phyloP scores from a whole-genome alignment of 2,888 invertebrate genomes.

The Coenonympha glycerion region DNA sequence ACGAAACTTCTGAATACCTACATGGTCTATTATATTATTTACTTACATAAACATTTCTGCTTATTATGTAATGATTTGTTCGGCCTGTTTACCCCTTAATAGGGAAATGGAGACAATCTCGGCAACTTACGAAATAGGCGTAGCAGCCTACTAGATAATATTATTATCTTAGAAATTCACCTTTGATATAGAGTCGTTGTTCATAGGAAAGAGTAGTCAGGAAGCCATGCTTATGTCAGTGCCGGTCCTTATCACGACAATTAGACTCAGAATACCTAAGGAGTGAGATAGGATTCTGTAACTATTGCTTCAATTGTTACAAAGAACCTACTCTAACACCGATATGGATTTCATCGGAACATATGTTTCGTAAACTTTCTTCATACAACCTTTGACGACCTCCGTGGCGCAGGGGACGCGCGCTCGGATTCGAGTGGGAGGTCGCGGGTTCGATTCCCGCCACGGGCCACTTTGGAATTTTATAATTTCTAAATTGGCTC shows the following conservation, averaged over 20 bases:
- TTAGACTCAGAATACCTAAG: no score
- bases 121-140: slow-evolving; percentile 16
- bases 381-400: no score
- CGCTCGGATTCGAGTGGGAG: no score
- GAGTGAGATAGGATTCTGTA: slow-evolving; percentile 18
- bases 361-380: no score
- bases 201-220: slow-evolving; percentile 19
- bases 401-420: no score
- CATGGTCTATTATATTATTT: no score
- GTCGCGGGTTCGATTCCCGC: no score
- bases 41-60: slow-evolving; percentile 1
- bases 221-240: slow-evolving; percentile 19
- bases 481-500: no score
- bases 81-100: slow-evolving; percentile 8
- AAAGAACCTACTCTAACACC: neutral
- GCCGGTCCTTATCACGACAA: slow-evolving; percentile 12
- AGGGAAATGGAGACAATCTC: slow-evolving; percentile 21
- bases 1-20: no score
- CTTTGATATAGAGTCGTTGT: slow-evolving; percentile 17
- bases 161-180: slow-evolving; percentile 15
- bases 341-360: no score
- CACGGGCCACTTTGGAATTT: no score
- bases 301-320: slow-evolving; percentile 14
- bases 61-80: slow-evolving; percentile 11
- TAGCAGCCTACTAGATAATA: no score